Evolutionary conservation across 2,113 vertebrate genomes (phyloP), one percentile per base, ranked within the genome.

Genomic region (Egretta garzetta): DNA sequence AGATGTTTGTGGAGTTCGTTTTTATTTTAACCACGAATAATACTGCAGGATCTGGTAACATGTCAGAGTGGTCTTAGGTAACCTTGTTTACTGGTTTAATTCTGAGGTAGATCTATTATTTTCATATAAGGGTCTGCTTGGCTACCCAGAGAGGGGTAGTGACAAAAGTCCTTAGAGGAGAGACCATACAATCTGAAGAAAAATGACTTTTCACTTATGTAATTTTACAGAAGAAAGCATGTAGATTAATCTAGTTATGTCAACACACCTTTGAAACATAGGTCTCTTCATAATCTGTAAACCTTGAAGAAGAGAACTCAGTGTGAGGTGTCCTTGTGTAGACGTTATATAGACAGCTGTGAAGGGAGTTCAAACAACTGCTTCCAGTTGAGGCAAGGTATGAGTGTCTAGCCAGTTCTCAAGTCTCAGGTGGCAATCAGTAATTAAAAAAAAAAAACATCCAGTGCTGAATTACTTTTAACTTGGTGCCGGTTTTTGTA

Each of bases 401-500:
- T 4, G 39, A 74, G 28, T 71, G 73, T 91, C 84, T 79, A 37
- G 73, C 68, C 91, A 52, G 43, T 12, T 83, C 55, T 80, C 43
- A 49, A 80, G 89, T 79, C 84, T 81, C 72, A 8, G 63, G 2
- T 74, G 73, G 39, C 76, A 88, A 67, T 91, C 33, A 27, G 73
- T 74, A 64, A 90, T 93, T 95, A 83, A 88, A 81, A 75, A 88
- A 77, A 66, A 55, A 4, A 21, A 13, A 12, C 19, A 95, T 80
- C 55, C 93, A 82, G 53, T 70, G 80, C 62, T 93, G 91, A 96
- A 93, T 88, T 73, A 87, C 73, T 62, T 58, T 19, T 80, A 89
- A 90, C 87, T 37, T 2, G 1, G n/a, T 66, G 89, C 77, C 3
- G 1, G 6, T 85, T 93, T 95, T 76, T 73, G 49, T 63, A 10